Conservation (phyloP, 2,797 vertebrate species). For the Tachyglossus aculeatus region DNA sequence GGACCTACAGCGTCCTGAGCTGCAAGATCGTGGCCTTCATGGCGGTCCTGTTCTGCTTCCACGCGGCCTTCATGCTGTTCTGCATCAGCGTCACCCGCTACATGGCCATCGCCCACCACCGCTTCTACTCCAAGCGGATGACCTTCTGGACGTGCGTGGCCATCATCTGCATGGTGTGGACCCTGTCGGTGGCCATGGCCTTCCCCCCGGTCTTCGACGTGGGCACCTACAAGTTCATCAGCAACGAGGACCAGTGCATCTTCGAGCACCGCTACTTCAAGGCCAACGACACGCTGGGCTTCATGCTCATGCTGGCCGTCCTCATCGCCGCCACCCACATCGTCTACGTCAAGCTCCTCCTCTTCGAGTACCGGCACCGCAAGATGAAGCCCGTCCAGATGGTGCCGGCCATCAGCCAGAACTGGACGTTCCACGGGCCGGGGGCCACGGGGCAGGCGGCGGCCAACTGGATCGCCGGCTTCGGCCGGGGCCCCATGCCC, state of each 20-base stretch:
- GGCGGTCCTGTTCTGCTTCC: constrained; percentile 91
- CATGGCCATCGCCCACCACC: constrained; percentile 91
- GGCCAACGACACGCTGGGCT: constrained; percentile 88
- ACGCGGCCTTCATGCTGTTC: constrained; percentile 92
- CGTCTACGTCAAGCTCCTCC: constrained; percentile 89
- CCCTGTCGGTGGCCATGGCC: constrained; percentile 89
- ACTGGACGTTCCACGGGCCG: constrained; percentile 92
- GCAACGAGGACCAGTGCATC: constrained; percentile 91
- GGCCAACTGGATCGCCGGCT: constrained; percentile 91
- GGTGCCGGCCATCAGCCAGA: constrained; percentile 91
- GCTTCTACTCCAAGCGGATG: constrained; percentile 91
- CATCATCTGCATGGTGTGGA: constrained; percentile 92
- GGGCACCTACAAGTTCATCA: constrained; percentile 91
- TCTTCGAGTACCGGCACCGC: constrained; percentile 91
- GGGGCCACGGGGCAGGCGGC: constrained; percentile 90
- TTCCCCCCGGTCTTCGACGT: constrained; percentile 90
- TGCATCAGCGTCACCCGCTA: constrained; percentile 90
- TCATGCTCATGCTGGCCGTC: constrained; percentile 91
- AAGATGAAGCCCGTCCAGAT: constrained; percentile 94
- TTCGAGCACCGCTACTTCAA: constrained; percentile 93
- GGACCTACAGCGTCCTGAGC: constrained; percentile 89
- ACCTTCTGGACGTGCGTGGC: constrained; percentile 91
- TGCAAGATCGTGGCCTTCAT: constrained; percentile 93
- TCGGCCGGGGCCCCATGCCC: constrained; percentile 89
- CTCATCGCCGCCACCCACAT: constrained; percentile 89